Evolutionary conservation across 2,113 vertebrate species (phyloP).

Genomic region (Brachypteracias leptosomus): DNA sequence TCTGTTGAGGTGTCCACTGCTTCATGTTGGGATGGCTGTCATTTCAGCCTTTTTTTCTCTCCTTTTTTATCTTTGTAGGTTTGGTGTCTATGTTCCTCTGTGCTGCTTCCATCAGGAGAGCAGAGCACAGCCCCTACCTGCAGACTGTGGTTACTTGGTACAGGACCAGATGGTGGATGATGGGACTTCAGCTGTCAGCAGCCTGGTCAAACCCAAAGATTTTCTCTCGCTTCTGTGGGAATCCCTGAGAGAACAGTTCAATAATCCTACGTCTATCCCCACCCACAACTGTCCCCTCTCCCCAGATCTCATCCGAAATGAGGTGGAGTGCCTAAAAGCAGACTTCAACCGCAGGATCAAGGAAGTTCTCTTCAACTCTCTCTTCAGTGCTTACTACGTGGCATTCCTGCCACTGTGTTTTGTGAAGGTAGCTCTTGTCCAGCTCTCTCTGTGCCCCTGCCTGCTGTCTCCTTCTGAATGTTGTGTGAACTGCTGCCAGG

Average conservation of each 20-base stretch:
- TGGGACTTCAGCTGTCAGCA: slow-evolving; percentile 72
- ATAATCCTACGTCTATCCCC: slow-evolving; percentile 84
- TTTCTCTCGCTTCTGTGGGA: slow-evolving; percentile 91
- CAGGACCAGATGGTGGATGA: slow-evolving; percentile 82
- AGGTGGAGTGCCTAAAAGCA: slow-evolving; percentile 95
- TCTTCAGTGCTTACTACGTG: slow-evolving; percentile 98
- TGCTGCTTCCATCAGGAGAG: slow-evolving; percentile 98
- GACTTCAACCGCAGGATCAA: slow-evolving; percentile 98
- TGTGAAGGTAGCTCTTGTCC: slow-evolving; percentile 85
- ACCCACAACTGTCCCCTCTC: slow-evolving; percentile 94
- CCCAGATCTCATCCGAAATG: slow-evolving; percentile 92
- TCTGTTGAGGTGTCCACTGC: neutral
- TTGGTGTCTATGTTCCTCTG: slow-evolving; percentile 95
- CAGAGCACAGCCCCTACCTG: slow-evolving; percentile 78
- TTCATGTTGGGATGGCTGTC: neutral
- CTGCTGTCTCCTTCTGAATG: slow-evolving; percentile 24
- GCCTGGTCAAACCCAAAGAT: slow-evolving; percentile 87
- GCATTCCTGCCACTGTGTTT: slow-evolving; percentile 97
- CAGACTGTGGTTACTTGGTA: slow-evolving; percentile 86
- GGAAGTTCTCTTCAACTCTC: slow-evolving; percentile 98
- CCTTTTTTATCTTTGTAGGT: slow-evolving; percentile 73
- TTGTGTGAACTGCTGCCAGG: slow-evolving; percentile 41
- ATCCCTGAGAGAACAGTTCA: slow-evolving; percentile 92
- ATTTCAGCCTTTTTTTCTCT: neutral
- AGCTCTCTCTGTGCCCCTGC: neutral